Evolutionary conservation across 2,113 vertebrate genomes (phyloP).

Genomic region (Chrysochloris asiatica): DNA sequence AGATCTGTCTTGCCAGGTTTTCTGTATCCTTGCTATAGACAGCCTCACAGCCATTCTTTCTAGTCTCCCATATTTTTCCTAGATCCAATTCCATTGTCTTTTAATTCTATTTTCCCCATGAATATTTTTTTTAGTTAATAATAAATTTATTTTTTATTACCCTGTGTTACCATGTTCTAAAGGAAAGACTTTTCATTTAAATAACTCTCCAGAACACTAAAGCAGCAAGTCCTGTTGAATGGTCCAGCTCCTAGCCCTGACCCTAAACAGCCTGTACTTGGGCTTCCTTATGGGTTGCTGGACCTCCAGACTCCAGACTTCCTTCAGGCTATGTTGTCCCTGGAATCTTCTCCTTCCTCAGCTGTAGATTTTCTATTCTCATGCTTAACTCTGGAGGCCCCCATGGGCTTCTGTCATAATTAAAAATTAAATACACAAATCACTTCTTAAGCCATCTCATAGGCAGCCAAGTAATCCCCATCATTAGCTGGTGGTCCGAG

Average conservation of each 20-base stretch:
- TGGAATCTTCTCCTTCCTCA: constrained; percentile 70
- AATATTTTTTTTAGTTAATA: no score
- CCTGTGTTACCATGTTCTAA: neutral
- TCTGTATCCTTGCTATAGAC: no score
- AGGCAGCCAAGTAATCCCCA: constrained; percentile 80
- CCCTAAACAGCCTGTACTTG: neutral
- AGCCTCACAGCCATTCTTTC: no score
- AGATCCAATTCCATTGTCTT: no score
- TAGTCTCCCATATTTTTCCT: no score
- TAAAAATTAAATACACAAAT: constrained; percentile 86
- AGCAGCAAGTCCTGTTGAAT: neutral
- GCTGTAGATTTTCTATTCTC: constrained; percentile 69
- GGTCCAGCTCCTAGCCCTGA: neutral
- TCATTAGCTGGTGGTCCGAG: constrained; percentile 75
- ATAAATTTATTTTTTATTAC: constrained; percentile 10
- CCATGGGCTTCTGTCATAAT: constrained; percentile 81
- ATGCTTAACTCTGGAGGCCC: constrained; percentile 78
- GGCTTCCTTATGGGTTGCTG: constrained; percentile 44
- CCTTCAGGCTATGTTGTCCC: constrained; percentile 53
- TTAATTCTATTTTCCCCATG: no score
- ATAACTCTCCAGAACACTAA: constrained; percentile 4
- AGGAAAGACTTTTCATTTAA: neutral
- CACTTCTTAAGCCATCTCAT: constrained; percentile 81
- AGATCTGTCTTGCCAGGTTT: no score
- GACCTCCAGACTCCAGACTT: constrained; percentile 59